Base-by-base conservation (phyloP, 2,888 invertebrate genomes). In the Epinotia ramella region DNA sequence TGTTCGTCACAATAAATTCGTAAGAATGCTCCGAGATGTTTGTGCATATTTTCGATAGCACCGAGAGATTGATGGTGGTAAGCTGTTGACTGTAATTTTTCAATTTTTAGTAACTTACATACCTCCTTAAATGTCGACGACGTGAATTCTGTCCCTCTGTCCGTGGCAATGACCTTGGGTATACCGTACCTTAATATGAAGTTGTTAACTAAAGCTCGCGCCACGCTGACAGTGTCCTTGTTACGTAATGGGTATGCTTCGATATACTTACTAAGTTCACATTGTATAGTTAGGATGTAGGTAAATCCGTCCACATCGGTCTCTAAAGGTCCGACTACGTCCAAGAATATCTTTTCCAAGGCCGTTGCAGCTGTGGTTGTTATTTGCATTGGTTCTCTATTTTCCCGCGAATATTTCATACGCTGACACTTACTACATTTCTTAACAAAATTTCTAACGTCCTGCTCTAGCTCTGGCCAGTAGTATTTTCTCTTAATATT, bases 31-130 rank as follows among this genome's bases (percentile, higher is more conserved):
- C 13, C 13, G 1, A 68, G 44, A 57, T 57, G 68, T 57, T 68
- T 68, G 44, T 68, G 68, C n/a, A 40, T 57, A 18, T 68, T 68
- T 20, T 68, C 68, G 4, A 68, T 60, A 12, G 77, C 75, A 6
- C 77, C 78, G 16, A 79, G 73, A 12, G 71, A 70, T 64, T 78
- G 73, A 24, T 80, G 20, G 2, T 20, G 20, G 20, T 20, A 20
- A 20, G 80, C 78, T 3, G 44, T 44, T 3, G 44, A 44, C 2
- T 44, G 44, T 6, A 44, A 12, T 44, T 44, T 44, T 5, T 79
- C 66, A 46, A 82, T 80, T n/a, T 78, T 56, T 62, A 81, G 67
- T 57, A 80, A 60, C 24, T 73, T 79, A 78, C 81, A 80, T 60
- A 81, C 78, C 75, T 79, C 76, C 60, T 67, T 13, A 63, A 80